Conservation (phyloP, 2,113 vertebrate species). For the Sylvietta virens region DNA sequence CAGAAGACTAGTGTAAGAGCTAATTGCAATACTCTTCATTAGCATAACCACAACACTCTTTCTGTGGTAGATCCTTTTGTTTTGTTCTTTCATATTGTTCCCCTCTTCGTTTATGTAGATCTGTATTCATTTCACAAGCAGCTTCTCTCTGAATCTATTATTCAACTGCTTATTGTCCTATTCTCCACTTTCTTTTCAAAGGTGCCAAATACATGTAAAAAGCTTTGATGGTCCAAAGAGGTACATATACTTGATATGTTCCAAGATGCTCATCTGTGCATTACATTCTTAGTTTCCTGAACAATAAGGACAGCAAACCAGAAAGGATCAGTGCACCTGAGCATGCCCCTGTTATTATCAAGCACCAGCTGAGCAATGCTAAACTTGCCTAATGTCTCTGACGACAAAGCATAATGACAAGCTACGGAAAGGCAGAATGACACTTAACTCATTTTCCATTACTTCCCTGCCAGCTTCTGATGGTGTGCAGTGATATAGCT, state of each 20-base stretch:
- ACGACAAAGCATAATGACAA: background rate
- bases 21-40: background rate
- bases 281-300: background rate
- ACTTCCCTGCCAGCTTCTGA: conserved; percentile 4
- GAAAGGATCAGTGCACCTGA: background rate
- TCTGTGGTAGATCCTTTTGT: background rate
- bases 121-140: conserved; percentile 13
- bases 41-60: background rate
- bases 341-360: background rate
- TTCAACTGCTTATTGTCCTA: background rate
- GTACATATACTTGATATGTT: background rate
- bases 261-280: background rate
- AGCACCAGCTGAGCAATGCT: background rate
- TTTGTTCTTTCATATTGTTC: background rate
- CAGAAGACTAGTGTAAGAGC: background rate
- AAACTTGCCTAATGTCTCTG: background rate
- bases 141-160: background rate
- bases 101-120: background rate
- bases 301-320: background rate
- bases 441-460: conserved; percentile 12
- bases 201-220: background rate
- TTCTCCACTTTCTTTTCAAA: background rate
- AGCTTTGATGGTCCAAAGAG: background rate
- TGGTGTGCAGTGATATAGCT: background rate
- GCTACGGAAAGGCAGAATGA: background rate